Conservation (phyloP, 1,140 invertebrate species). For the Drosophila quadrilineata region DNA sequence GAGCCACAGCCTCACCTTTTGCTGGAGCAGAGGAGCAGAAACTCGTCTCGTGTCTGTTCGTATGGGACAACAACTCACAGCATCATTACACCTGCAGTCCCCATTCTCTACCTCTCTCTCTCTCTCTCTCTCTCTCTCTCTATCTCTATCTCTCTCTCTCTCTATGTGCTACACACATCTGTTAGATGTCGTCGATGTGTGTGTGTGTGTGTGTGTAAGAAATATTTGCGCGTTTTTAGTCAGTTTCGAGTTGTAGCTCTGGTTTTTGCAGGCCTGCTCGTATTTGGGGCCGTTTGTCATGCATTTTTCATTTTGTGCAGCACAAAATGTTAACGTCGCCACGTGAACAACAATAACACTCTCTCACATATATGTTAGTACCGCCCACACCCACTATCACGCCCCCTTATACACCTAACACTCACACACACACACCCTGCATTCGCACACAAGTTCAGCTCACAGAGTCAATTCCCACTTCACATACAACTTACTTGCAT, state of each 20-base stretch:
- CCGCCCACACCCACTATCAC: neutral
- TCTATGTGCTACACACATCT: slow-evolving; percentile 36
- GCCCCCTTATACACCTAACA: no score
- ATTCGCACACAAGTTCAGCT: slow-evolving; percentile 9
- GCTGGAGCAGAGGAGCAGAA: slow-evolving; percentile 53
- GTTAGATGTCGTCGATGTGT: slow-evolving; percentile 50
- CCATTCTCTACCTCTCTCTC: neutral
- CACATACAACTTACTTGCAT: slow-evolving; percentile 8
- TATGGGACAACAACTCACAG: neutral
- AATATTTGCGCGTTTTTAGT: slow-evolving; percentile 76
- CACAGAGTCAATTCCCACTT: slow-evolving; percentile 26
- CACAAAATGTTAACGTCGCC: slow-evolving; percentile 65
- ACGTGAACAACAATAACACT: slow-evolving; percentile 70
- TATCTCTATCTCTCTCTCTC: neutral
- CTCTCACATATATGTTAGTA: no score
- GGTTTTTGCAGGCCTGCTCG: slow-evolving; percentile 8
- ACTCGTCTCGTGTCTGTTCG: slow-evolving; percentile 1
- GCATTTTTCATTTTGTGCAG: slow-evolving; percentile 67
- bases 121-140: neutral
- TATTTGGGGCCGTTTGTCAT: slow-evolving; percentile 69
- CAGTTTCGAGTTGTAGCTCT: slow-evolving; percentile 20
- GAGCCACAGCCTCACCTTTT: slow-evolving; percentile 66
- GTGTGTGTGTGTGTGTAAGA: slow-evolving; percentile 39
- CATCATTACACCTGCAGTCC: slow-evolving; percentile 9
- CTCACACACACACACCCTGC: neutral